phyloP scores from a whole-genome alignment of 2,888 invertebrate species.

The Nephrotoma flavescens region DNA sequence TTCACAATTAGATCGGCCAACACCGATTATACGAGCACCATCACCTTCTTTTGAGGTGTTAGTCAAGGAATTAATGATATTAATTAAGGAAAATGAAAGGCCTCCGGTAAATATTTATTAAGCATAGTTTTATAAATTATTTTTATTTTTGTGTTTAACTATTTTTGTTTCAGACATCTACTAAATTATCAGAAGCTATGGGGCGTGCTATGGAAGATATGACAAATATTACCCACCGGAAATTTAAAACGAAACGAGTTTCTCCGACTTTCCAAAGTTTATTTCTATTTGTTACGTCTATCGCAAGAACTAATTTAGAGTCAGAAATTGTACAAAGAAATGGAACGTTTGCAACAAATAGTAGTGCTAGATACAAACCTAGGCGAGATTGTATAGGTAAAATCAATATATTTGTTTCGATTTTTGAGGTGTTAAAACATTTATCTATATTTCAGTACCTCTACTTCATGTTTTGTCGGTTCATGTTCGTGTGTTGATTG shows the following conservation, averaged over 20 bases:
- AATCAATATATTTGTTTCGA: conserved; percentile 6
- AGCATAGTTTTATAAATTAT: conserved; percentile 3
- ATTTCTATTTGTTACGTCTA: conserved; percentile 77
- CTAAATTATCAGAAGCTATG: conserved; percentile 72
- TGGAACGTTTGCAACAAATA: conserved; percentile 49
- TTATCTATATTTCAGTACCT: conserved; percentile 47
- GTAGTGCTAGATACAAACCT: conserved; percentile 50
- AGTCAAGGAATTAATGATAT: conserved; percentile 35
- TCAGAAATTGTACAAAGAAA: conserved; percentile 81
- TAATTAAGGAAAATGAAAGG: conserved; percentile 51
- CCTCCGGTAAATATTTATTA: conserved; percentile 39
- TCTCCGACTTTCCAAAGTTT: conserved; percentile 55
- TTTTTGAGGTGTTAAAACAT: conserved; percentile 7
- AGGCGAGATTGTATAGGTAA: conserved; percentile 67
- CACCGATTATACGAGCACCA: conserved; percentile 46
- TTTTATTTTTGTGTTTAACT: conserved; percentile 3
- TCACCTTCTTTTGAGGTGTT: conserved; percentile 28
- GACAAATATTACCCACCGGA: conserved; percentile 72
- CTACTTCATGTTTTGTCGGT: conserved; percentile 76
- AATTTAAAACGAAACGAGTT: conserved; percentile 44
- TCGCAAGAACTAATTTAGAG: conserved; percentile 84
- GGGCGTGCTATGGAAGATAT: conserved; percentile 89
- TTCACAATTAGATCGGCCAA: conserved; percentile 50
- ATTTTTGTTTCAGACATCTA: conserved; percentile 37
- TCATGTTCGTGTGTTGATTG: conserved; percentile 58